phyloP scores from a whole-genome alignment of 2,113 vertebrate species.

The Tyto alba region DNA sequence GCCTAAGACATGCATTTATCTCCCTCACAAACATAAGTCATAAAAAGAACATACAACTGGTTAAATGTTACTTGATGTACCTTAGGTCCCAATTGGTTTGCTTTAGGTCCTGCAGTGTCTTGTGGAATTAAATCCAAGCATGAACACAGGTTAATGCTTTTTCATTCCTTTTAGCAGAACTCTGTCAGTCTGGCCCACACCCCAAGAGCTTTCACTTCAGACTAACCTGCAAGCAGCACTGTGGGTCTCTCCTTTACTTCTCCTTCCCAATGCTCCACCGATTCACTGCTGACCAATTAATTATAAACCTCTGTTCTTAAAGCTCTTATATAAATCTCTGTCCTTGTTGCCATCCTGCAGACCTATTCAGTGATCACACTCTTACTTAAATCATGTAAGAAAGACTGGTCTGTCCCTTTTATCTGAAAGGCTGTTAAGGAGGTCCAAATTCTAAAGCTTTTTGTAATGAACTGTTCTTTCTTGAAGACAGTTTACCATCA shows the following conservation, averaged over 20 bases:
- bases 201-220: conserved; percentile 59
- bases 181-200: conserved; percentile 29
- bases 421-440: conserved; percentile 59
- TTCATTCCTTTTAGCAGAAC: conserved; percentile 57
- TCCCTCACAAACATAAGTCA: conserved; percentile 67
- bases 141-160: conserved; percentile 55
- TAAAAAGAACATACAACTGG: conserved; percentile 67
- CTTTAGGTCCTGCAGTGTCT: conserved; percentile 47
- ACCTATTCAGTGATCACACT: conserved; percentile 58
- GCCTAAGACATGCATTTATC: conserved; percentile 61
- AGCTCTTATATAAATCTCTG: conserved; percentile 49
- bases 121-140: conserved; percentile 57
- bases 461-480: conserved; percentile 55
- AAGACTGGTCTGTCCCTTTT: conserved; percentile 46
- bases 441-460: conserved; percentile 60
- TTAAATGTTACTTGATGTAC: conserved; percentile 66
- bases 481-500: conserved; percentile 57
- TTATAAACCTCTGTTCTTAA: conserved; percentile 57
- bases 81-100: conserved; percentile 53
- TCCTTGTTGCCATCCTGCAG: conserved; percentile 60
- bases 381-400: conserved; percentile 55
- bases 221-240: conserved; percentile 57
- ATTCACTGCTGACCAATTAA: conserved; percentile 47
- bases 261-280: conserved; percentile 28
- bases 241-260: conserved; percentile 61